phyloP scores from a whole-genome alignment of 23 tunicate genomes.

The Oikopleura albicans region DNA sequence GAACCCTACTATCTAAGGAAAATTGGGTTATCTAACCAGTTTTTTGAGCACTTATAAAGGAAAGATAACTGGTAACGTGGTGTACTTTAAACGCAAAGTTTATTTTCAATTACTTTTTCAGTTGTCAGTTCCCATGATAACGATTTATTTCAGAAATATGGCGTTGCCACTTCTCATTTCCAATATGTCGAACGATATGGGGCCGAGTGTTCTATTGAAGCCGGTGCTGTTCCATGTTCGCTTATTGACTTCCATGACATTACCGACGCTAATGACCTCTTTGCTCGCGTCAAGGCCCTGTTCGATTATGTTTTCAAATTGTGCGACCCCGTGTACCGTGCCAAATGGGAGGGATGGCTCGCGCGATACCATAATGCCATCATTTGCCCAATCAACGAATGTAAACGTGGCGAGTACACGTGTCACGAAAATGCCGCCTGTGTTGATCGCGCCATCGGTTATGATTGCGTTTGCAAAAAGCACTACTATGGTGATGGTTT shows the following conservation, averaged over 20 bases:
- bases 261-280: not conserved
- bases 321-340: constrained; percentile 2
- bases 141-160: not conserved
- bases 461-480: not conserved
- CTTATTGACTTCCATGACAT: not conserved
- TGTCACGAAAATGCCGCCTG: not conserved
- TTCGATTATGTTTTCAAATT: not conserved
- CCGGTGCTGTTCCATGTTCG: constrained; percentile 9
- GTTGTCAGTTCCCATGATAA: too few relatives aligned
- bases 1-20: too few relatives aligned
- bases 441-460: not conserved
- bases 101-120: too few relatives aligned
- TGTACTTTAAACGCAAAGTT: too few relatives aligned
- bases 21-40: too few relatives aligned
- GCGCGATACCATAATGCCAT: not conserved
- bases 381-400: constrained; percentile 15
- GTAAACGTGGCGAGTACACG: not conserved
- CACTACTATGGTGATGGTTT: not conserved
- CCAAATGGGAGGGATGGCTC: not conserved
- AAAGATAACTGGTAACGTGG: too few relatives aligned
- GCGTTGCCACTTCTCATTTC: not conserved
- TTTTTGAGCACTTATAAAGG: too few relatives aligned
- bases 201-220: not conserved
- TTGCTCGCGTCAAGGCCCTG: not conserved
- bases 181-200: not conserved